phyloP scores from a whole-genome alignment of 2,888 invertebrate genomes.

The Adelphocoris suturalis region DNA sequence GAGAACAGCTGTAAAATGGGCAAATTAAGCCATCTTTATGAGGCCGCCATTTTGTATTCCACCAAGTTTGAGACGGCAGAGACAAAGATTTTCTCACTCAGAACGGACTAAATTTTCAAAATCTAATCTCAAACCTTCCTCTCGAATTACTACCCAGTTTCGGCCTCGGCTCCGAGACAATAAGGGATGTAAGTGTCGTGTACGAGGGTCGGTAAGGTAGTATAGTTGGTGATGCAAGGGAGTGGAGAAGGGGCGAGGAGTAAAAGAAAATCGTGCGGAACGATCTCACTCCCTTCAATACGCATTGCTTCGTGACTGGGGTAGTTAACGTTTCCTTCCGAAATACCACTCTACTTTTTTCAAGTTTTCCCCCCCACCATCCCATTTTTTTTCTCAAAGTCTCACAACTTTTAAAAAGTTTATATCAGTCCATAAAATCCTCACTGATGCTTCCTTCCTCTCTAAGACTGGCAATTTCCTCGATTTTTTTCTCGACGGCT shows the following conservation, averaged over 20 bases:
- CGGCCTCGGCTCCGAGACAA: no score
- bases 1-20: no score
- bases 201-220: neutral
- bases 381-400: neutral
- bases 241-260: neutral
- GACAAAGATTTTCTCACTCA: no score
- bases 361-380: neutral
- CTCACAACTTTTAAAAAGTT: neutral
- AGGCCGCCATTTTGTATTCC: no score
- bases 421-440: constrained; percentile 27
- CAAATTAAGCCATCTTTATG: no score
- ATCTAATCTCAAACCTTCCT: no score
- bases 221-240: neutral
- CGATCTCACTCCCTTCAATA: constrained; percentile 1
- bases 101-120: no score
- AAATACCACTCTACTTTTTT: constrained; percentile 20
- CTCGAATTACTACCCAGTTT: no score
- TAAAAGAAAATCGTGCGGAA: constrained; percentile 30
- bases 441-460: constrained; percentile 18
- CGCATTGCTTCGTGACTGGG: constrained; percentile 22
- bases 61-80: no score
- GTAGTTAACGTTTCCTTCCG: constrained; percentile 9
- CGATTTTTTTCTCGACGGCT: neutral
- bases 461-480: constrained; percentile 8
- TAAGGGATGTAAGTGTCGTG: no score